Percentiles rank a stretch among this genome's conserved stretches.
These are phyloP conservation scores for Scaptomyza polygonia DNA, from an alignment of 2,888 invertebrate genomes.

Conservation along the genomic window DNA sequence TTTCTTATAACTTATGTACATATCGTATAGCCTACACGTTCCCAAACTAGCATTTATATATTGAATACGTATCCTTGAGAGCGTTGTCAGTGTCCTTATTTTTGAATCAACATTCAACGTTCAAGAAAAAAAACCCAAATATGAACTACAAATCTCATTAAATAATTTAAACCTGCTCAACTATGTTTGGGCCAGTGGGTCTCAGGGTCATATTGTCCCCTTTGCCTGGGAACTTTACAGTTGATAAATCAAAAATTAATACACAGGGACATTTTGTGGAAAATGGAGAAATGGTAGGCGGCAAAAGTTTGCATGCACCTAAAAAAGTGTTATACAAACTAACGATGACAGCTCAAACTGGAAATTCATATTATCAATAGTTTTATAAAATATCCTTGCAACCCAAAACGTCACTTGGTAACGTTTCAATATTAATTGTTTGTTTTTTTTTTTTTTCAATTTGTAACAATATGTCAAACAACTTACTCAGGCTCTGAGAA, in stretches of 20 bases:
- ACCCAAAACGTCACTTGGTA: neutral
- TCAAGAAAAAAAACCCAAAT: slow-evolving; percentile 32
- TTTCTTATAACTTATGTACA: neutral
- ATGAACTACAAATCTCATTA: slow-evolving; percentile 54
- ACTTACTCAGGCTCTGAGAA: slow-evolving; percentile 10
- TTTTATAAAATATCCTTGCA: neutral
- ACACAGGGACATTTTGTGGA: slow-evolving; percentile 10
- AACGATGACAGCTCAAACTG: neutral
- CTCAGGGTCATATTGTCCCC: neutral
- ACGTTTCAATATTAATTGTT: neutral
- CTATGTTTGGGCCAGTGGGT: slow-evolving; percentile 1
- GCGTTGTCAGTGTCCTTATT: slow-evolving; percentile 15
- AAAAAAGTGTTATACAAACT: neutral
- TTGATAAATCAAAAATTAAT: slow-evolving; percentile 67
- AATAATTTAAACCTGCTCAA: slow-evolving; percentile 37
- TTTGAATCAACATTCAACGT: slow-evolving; percentile 44
- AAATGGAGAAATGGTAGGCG: slow-evolving; percentile 24
- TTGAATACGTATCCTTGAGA: slow-evolving; percentile 14
- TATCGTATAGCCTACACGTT: neutral
- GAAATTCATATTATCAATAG: neutral
- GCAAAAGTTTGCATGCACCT: slow-evolving; percentile 43
- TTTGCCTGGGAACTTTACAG: slow-evolving; percentile 67
- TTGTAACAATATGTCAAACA: slow-evolving; percentile 2
- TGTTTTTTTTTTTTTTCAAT: no score
- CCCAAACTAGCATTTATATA: neutral